A percentile compares a stretch with the other conserved stretches of the same genome.
phyloP scores from a whole-genome alignment of 2,797 vertebrate species.

The Channa striata region DNA sequence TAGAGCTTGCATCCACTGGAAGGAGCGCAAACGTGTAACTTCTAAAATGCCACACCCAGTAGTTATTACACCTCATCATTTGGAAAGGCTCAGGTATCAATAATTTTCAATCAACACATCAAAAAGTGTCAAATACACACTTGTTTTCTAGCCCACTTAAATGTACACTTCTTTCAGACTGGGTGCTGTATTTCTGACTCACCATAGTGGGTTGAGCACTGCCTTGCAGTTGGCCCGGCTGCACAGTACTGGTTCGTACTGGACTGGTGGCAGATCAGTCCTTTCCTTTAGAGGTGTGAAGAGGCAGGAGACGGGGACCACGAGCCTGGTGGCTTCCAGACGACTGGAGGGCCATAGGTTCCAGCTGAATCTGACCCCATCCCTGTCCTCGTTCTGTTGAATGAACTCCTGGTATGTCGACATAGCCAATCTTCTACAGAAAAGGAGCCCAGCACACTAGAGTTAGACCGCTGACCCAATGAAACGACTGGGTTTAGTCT shows the following conservation, averaged over 20 bases:
- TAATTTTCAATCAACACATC: neutral
- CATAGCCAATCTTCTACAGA: constrained; percentile 79
- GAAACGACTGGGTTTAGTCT: neutral
- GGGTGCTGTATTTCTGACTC: constrained; percentile 60
- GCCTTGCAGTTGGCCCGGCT: constrained; percentile 94
- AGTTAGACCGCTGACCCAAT: constrained; percentile 6
- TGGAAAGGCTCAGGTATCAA: constrained; percentile 13
- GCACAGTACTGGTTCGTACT: constrained; percentile 97
- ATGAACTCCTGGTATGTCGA: constrained; percentile 97
- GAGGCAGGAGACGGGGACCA: constrained; percentile 95
- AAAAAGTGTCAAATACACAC: neutral
- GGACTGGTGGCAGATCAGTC: constrained; percentile 92
- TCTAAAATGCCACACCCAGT: constrained; percentile 24
- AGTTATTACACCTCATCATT: constrained; percentile 29
- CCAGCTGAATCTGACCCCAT: constrained; percentile 98
- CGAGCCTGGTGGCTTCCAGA: constrained; percentile 94
- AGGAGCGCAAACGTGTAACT: neutral
- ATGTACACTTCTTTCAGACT: neutral
- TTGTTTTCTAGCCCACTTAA: neutral
- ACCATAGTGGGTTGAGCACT: constrained; percentile 97
- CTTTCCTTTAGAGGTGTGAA: constrained; percentile 95
- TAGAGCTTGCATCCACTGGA: neutral
- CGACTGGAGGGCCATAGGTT: constrained; percentile 98
- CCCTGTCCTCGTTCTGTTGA: constrained; percentile 96
- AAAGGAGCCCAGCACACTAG: constrained; percentile 8